phyloP scores from a whole-genome alignment of 2,888 invertebrate species.

The Bellardia bayeri region DNA sequence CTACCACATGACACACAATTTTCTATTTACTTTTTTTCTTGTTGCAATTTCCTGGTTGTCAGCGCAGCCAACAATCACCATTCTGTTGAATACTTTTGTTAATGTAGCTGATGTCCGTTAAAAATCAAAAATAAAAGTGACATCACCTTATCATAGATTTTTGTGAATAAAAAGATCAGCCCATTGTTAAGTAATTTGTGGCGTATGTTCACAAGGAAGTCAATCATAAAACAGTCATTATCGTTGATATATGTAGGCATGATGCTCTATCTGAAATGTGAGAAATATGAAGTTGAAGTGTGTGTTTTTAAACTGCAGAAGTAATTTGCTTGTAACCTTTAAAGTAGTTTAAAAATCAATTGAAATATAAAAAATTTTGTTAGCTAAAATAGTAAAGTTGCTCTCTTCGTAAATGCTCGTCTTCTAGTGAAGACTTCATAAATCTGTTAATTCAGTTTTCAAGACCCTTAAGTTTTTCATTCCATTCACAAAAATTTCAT shows the following conservation, averaged over 20 bases:
- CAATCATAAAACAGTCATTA: slow-evolving; percentile 61
- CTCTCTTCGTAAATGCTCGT: no score
- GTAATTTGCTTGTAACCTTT: no score
- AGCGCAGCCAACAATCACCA: neutral
- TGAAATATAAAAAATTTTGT: no score
- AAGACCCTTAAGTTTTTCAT: no score
- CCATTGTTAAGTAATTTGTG: slow-evolving; percentile 65
- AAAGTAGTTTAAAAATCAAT: no score
- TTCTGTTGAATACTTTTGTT: slow-evolving; percentile 37
- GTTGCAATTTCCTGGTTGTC: slow-evolving; percentile 38
- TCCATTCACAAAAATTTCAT: no score
- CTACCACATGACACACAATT: slow-evolving; percentile 64
- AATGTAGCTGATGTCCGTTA: neutral
- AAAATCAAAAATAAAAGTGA: slow-evolving; percentile 44
- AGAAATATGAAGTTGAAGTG: neutral
- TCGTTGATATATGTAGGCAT: neutral
- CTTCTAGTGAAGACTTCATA: no score
- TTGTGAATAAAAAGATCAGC: slow-evolving; percentile 11
- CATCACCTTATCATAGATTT: slow-evolving; percentile 52
- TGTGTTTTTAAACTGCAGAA: neutral
- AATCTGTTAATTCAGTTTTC: no score
- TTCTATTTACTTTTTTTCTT: neutral
- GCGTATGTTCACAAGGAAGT: slow-evolving; percentile 47
- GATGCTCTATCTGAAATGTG: neutral
- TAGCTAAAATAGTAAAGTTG: no score